Evolutionary conservation across 2,888 invertebrate species (phyloP).

Genomic region (Agonopterix subpropinquella): DNA sequence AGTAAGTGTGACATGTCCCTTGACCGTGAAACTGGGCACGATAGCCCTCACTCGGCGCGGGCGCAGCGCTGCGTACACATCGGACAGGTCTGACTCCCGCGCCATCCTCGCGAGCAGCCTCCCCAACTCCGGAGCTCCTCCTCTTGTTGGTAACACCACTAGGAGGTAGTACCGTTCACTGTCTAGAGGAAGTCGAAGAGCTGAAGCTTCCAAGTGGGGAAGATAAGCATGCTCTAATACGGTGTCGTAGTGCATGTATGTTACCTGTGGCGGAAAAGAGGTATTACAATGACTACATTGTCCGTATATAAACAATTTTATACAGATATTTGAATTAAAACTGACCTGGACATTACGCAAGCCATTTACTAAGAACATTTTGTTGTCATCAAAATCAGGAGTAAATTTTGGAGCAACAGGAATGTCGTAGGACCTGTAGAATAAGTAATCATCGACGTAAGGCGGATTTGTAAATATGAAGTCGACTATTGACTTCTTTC

Average conservation of each 20-base stretch:
- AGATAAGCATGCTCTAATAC: conserved; percentile 85
- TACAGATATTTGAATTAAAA: neutral
- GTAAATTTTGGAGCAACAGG: conserved; percentile 2
- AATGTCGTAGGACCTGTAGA: conserved; percentile 55
- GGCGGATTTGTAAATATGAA: conserved; percentile 59
- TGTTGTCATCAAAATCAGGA: conserved; percentile 30
- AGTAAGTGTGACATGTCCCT: conserved; percentile 87
- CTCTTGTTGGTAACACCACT: conserved; percentile 81
- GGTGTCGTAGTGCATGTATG: conserved; percentile 85
- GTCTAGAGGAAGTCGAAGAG: conserved; percentile 86
- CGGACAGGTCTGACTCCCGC: conserved; percentile 76
- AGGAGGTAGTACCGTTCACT: conserved; percentile 86
- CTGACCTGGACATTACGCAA: conserved; percentile 58
- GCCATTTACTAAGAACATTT: conserved; percentile 62
- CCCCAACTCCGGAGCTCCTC: conserved; percentile 77
- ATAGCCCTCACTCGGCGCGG: conserved; percentile 84
- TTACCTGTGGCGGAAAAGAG: conserved; percentile 51
- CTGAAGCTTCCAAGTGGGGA: conserved; percentile 81
- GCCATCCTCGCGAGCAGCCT: conserved; percentile 80
- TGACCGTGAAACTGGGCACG: conserved; percentile 87
- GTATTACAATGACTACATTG: no score
- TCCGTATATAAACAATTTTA: no score
- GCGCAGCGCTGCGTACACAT: conserved; percentile 80
- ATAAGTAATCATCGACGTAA: conserved; percentile 49
- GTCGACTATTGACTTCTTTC: conserved; percentile 60